Evolutionary conservation across 1,140 invertebrate genomes (phyloP).

Genomic region (Drosophila leontia): DNA sequence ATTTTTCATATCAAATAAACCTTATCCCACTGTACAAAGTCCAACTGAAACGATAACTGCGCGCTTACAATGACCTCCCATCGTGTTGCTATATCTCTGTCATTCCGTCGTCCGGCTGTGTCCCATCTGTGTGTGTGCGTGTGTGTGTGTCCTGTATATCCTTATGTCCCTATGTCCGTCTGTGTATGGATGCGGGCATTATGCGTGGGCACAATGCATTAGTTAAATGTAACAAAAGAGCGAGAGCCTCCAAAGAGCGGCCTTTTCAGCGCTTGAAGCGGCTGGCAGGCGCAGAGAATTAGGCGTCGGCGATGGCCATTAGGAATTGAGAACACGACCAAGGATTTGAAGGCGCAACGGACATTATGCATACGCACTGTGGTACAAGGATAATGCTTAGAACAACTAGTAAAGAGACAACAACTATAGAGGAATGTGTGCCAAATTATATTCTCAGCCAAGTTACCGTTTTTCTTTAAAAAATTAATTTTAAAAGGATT

Average conservation of each 20-base stretch:
- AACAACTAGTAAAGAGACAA: not conserved
- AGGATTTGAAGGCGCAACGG: slow-evolving; percentile 6
- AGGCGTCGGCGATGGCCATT: slow-evolving; percentile 45
- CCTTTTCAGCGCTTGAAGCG: slow-evolving; percentile 15
- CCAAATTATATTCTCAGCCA: not conserved
- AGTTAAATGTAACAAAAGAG: slow-evolving; percentile 56
- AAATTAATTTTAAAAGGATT: not conserved
- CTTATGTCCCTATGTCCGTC: slow-evolving; percentile 12
- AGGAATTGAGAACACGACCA: slow-evolving; percentile 36
- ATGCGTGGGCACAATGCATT: slow-evolving; percentile 56
- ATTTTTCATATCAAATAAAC: not conserved
- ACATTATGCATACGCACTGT: slow-evolving; percentile 41
- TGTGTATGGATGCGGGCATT: slow-evolving; percentile 44
- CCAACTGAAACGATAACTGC: slow-evolving; percentile 22
- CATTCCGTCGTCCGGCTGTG: slow-evolving; percentile 7
- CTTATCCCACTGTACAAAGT: not conserved
- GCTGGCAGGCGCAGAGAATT: slow-evolving; percentile 30
- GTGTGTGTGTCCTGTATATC: slow-evolving; percentile 1
- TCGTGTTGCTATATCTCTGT: slow-evolving; percentile 19
- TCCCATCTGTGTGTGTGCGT: slow-evolving; percentile 16
- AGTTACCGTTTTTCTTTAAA: not conserved
- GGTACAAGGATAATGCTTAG: not conserved
- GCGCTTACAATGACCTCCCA: slow-evolving; percentile 31
- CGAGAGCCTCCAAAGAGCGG: slow-evolving; percentile 23
- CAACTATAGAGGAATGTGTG: not conserved